These are phyloP conservation scores for Mesorhabditis sp. DNA, from an alignment of 2,888 invertebrate genomes.

Conservation along the genomic window DNA sequence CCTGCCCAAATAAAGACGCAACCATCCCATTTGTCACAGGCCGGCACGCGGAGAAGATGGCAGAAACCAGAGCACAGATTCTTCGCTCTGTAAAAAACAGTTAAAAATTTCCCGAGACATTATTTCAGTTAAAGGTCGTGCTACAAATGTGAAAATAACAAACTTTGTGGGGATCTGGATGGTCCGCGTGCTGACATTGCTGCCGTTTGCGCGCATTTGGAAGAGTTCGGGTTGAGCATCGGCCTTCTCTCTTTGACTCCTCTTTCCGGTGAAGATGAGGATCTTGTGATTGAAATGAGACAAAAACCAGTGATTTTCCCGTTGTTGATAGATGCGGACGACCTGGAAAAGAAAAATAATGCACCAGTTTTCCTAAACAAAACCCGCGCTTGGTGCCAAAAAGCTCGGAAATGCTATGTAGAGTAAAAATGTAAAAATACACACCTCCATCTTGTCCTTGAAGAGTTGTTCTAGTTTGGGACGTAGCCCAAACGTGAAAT, in stretches of 20 bases:
- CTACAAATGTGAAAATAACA: background rate
- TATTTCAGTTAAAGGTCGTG: slow-evolving; percentile 44
- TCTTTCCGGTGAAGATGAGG: slow-evolving; percentile 77
- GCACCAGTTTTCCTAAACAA: too few species aligned
- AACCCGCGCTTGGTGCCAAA: too few species aligned
- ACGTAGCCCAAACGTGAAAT: slow-evolving; percentile 83
- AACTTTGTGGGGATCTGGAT: slow-evolving; percentile 65
- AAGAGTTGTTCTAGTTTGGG: slow-evolving; percentile 79
- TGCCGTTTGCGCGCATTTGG: slow-evolving; percentile 91
- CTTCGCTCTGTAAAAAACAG: slow-evolving; percentile 68
- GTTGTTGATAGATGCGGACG: slow-evolving; percentile 92
- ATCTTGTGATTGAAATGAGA: slow-evolving; percentile 92
- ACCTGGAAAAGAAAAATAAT: slow-evolving; percentile 58
- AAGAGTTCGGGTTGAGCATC: slow-evolving; percentile 74
- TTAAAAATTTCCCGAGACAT: background rate
- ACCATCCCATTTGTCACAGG: slow-evolving; percentile 22
- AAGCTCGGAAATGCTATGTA: too few species aligned
- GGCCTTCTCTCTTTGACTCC: slow-evolving; percentile 14
- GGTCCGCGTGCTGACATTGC: slow-evolving; percentile 71
- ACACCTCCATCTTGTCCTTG: slow-evolving; percentile 77
- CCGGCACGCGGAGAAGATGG: slow-evolving; percentile 64
- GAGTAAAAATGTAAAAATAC: background rate
- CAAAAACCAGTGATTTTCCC: slow-evolving; percentile 95
- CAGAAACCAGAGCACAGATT: slow-evolving; percentile 90
- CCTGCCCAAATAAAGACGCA: slow-evolving; percentile 42